Evolutionary conservation across 2,797 vertebrate species (phyloP).

Genomic region (Takifugu ocellatus): DNA sequence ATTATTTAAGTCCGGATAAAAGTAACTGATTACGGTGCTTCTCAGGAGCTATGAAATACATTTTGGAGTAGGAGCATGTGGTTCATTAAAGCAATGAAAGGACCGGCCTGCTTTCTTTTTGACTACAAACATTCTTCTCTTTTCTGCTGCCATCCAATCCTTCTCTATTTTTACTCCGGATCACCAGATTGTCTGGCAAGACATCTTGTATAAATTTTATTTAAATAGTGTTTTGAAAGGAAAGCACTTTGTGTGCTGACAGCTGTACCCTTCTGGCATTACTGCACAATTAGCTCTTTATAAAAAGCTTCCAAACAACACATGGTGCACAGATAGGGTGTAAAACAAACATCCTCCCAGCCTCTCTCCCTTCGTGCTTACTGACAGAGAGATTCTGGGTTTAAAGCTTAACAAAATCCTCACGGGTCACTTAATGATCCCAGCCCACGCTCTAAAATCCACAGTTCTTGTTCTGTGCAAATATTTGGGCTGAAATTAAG

Average conservation of each 20-base stretch:
- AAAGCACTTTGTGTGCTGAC: slow-evolving; percentile 36
- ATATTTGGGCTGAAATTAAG: neutral
- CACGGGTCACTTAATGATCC: neutral
- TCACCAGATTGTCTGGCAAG: slow-evolving; percentile 28
- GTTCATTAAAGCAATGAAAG: slow-evolving; percentile 32
- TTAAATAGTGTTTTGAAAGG: slow-evolving; percentile 28
- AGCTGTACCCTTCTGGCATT: slow-evolving; percentile 37
- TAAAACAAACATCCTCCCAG: slow-evolving; percentile 9
- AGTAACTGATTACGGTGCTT: slow-evolving; percentile 41
- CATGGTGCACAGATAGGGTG: neutral
- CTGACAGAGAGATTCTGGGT: neutral
- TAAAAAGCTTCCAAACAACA: slow-evolving; percentile 34
- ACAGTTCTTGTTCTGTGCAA: neutral
- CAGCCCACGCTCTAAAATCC: neutral
- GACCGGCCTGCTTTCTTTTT: slow-evolving; percentile 13
- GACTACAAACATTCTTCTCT: neutral
- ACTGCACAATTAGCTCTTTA: slow-evolving; percentile 38
- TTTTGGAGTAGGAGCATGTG: slow-evolving; percentile 1
- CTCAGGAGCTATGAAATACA: neutral
- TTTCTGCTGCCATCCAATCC: slow-evolving; percentile 4
- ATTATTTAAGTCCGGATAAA: slow-evolving; percentile 33
- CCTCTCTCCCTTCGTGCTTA: neutral
- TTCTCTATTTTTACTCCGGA: slow-evolving; percentile 9
- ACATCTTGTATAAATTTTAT: slow-evolving; percentile 24
- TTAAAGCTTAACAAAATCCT: slow-evolving; percentile 2